Base-by-base conservation (phyloP, 2,113 vertebrate species). In the Platichthys stellatus region DNA sequence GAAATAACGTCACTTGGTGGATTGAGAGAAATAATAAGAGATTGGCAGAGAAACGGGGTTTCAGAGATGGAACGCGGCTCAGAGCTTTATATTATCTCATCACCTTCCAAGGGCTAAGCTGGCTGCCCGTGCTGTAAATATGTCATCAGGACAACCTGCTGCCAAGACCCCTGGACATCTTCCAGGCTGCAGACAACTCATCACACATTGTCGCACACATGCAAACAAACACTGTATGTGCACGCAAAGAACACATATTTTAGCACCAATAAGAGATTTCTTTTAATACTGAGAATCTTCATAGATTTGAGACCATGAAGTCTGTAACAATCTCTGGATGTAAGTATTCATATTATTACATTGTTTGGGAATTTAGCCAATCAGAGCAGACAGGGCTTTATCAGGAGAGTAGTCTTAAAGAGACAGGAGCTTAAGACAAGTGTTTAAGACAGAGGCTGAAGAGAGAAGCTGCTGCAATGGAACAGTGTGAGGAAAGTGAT, bases 1-100 rank as follows among this genome's bases (percentile, higher is more conserved):
- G 53, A 23, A 53, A 63, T 72, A 66, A 86, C 58, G 74, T 88
- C 78, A 87, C 66, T 58, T 68, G 0, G 63, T 58, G 40, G 23
- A 56, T 40, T 0, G 1, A 85, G 38, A 66, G 62, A 64, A 43
- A 63, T 63, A 78, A 56, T 59, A 45, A 65, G 49, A 40, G 76
- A 59, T 26, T 84, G 80, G 73, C 62, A 79, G 67, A 76, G 58
- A 45, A 73, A 69, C 18, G 6, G 43, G 3, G 49, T 54, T 62
- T 70, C 43, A 58, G 63, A 76, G 40, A 62, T 15, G 8, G 43
- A 61, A 5, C 38, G 56, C n/a, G 68, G 2, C 40, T 43, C 49
- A 64, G 26, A 38, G 71, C 75, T 57, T 13, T 80, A 75, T 76
- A 84, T 74, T 66, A 77, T 76, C 58, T 80, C 77, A 78, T 86